Evolutionary conservation across 2,797 vertebrate species (phyloP), one percentile per base, ranked within the genome.

Genomic region (Huso huso): DNA sequence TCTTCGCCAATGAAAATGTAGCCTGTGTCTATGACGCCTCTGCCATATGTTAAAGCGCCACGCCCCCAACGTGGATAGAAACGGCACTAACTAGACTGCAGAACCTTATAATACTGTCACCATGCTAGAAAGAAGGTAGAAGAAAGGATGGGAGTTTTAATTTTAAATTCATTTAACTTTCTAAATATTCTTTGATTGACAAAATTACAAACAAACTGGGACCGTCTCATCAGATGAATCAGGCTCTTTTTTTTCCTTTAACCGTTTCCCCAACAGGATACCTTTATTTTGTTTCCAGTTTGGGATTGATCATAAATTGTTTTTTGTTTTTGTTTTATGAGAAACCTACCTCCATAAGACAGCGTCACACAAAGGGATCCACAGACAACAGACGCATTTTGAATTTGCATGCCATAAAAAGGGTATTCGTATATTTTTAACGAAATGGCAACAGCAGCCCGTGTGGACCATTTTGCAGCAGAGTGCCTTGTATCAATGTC

Each of bases 401-500:
- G 71, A 75, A 68, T 71, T 71, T 81, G 82, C 85, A 89, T 89
- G 87, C 84, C 84, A 78, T 76, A 79, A 77, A 69, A 77, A 79
- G 72, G 68, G 66, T 37, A 64, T 57, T 48, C 23, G 6, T 73
- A 77, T 77, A 78, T 83, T 79, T 74, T 82, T 81, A 83, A 79
- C 83, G 90, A 88, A 81, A 99, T 99, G 88, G 87, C 89, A 77
- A 78, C 83, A 59, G 81, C 83, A 61, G 88, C 88, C 7, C 87
- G 79, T 57, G 87, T 87, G 92, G 96, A 98, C 91, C 95, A 96
- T 85, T 97, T 98, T 81, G 96, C 96, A 82, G 96, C 96, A 73
- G 95, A 99, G 92, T 98, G 96, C 93, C 95, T 99, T 89, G 95
- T 99, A 83, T 99, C 94, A 63, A 99, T 99, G 96, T 98, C 96